Evolutionary conservation across 2,113 vertebrate genomes (phyloP).

Genomic region (Pseudopodoces humilis): DNA sequence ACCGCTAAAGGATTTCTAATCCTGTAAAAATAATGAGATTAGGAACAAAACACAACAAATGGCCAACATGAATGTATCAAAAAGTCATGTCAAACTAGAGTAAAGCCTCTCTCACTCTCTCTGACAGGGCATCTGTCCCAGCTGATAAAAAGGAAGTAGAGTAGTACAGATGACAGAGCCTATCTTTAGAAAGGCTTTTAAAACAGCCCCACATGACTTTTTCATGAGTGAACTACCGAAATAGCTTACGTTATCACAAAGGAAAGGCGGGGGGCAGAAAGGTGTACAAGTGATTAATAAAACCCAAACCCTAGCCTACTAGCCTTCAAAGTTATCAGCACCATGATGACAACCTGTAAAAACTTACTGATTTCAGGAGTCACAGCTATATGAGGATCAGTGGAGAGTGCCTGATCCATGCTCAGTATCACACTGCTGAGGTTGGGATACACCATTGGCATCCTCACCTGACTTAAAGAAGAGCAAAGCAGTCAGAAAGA

Average conservation of each 20-base stretch:
- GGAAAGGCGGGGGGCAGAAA: rapidly evolving
- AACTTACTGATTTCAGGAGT: background rate
- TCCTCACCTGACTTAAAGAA: background rate
- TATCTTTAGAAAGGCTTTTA: constrained; percentile 57
- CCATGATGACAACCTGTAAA: background rate
- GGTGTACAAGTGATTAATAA: background rate
- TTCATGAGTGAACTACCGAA: background rate
- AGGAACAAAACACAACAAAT: background rate
- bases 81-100: background rate
- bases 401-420: background rate
- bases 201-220: background rate
- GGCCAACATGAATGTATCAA: background rate
- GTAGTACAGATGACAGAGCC: background rate
- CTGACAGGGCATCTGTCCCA: constrained; percentile 7
- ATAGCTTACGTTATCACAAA: background rate
- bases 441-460: background rate
- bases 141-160: constrained; percentile 28
- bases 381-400: background rate
- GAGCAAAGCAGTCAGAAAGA: background rate
- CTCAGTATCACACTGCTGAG: background rate
- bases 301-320: rapidly evolving
- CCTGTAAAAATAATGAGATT: background rate
- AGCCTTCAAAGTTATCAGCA: background rate
- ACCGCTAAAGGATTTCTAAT: background rate
- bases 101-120: background rate